Conservation (phyloP, 2,113 vertebrate species). For the Misgurnus anguillicaudatus region DNA sequence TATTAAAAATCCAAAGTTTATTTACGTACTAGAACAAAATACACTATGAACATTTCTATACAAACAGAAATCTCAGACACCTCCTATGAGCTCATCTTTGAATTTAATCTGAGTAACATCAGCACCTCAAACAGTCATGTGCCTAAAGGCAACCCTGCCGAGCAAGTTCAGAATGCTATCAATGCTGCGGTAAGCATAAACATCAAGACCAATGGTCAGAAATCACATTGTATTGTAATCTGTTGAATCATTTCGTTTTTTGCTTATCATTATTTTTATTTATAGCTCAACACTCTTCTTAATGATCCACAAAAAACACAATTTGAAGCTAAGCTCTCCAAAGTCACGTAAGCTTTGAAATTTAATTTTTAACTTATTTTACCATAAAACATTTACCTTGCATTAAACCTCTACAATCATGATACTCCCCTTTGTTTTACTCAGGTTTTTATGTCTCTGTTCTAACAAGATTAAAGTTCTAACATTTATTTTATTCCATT, state of each 20-base stretch:
- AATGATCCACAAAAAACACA: not conserved
- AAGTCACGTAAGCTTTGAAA: not conserved
- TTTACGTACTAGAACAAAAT: too few species aligned
- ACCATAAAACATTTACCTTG: too few species aligned
- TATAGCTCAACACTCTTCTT: not conserved
- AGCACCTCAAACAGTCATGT: not conserved
- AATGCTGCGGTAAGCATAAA: conserved; percentile 1
- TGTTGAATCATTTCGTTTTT: too few species aligned
- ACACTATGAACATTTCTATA: not conserved
- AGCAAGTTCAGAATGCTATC: not conserved
- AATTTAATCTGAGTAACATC: not conserved
- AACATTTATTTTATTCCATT: not conserved
- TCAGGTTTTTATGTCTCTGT: too few species aligned
- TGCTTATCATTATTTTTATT: too few species aligned
- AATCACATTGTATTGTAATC: too few species aligned
- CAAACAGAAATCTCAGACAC: conserved; percentile 18
- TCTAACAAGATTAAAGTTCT: too few species aligned
- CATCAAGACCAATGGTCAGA: too few species aligned
- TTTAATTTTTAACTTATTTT: not conserved
- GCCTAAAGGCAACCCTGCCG: not conserved
- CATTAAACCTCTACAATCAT: too few species aligned
- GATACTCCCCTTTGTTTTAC: too few species aligned
- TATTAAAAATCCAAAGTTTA: too few species aligned
- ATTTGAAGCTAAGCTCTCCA: not conserved
- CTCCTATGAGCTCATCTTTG: not conserved